phyloP scores from a whole-genome alignment of 1,140 invertebrate species.

The Zelostemma sp. region DNA sequence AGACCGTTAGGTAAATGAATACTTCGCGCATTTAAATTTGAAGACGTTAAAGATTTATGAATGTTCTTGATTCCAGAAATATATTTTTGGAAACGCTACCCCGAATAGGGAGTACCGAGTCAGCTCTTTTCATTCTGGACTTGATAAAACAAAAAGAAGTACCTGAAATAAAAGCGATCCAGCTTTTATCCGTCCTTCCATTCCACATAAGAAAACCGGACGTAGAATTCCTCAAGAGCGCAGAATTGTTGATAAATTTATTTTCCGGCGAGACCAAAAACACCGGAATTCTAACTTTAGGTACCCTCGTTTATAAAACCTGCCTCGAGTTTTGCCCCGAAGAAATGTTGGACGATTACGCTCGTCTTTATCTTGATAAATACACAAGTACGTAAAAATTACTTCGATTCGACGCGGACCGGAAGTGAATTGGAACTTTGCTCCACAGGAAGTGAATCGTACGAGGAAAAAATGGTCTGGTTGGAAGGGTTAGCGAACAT shows the following conservation, averaged over 20 bases:
- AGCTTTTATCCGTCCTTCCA: constrained; percentile 73
- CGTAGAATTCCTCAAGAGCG: constrained; percentile 69
- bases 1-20: constrained; percentile 59
- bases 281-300: constrained; percentile 78
- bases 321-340: constrained; percentile 71
- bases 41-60: background rate
- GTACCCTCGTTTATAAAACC: constrained; percentile 78
- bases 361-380: constrained; percentile 77
- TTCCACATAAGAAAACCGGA: constrained; percentile 73
- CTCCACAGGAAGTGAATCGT: constrained; percentile 73
- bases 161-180: constrained; percentile 71
- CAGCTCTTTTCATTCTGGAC: constrained; percentile 75
- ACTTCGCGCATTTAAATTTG: constrained; percentile 5
- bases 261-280: constrained; percentile 72
- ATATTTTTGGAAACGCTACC: constrained; percentile 82
- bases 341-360: constrained; percentile 79
- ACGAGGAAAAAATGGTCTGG: constrained; percentile 78
- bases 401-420: too few relatives aligned
- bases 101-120: constrained; percentile 76
- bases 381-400: constrained; percentile 70
- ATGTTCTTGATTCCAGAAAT: constrained; percentile 65
- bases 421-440: background rate
- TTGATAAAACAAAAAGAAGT: constrained; percentile 75
- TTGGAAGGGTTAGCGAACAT: constrained; percentile 77
- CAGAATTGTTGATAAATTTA: constrained; percentile 70